These are phyloP conservation scores for Numenius arquata DNA, from an alignment of 2,113 vertebrate species.

Conservation along the genomic window DNA sequence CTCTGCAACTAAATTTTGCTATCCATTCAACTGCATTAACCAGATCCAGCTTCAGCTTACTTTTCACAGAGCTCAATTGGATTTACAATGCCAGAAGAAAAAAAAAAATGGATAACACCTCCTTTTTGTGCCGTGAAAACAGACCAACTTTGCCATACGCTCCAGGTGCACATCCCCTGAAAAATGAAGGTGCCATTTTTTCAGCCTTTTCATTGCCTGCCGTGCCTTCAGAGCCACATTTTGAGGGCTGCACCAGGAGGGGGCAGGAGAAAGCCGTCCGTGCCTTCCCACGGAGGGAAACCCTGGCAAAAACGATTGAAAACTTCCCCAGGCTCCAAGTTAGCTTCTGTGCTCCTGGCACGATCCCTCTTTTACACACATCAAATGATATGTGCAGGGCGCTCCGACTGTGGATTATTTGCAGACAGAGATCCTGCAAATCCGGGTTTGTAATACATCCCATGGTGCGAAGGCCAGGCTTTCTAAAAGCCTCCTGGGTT, in stretches of 20 bases:
- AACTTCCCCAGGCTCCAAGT: slow-evolving; percentile 42
- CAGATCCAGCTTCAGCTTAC: neutral
- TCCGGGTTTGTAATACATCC: slow-evolving; percentile 39
- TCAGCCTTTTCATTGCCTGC: neutral
- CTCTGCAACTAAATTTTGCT: neutral
- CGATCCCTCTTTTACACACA: slow-evolving; percentile 19
- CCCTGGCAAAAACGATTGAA: slow-evolving; percentile 29
- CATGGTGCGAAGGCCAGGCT: neutral
- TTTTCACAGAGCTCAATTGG: neutral
- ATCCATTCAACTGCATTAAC: neutral
- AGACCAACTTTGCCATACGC: neutral
- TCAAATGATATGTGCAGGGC: slow-evolving; percentile 35
- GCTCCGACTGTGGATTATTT: slow-evolving; percentile 5
- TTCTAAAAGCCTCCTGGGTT: neutral
- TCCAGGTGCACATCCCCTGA: neutral
- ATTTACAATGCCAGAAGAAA: neutral
- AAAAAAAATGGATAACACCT: neutral
- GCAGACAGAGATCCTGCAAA: slow-evolving; percentile 41
- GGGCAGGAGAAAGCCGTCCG: slow-evolving; percentile 62
- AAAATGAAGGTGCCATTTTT: slow-evolving; percentile 30
- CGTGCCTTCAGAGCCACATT: neutral
- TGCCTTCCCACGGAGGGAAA: slow-evolving; percentile 6
- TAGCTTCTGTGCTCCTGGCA: slow-evolving; percentile 57
- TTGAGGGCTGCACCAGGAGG: slow-evolving; percentile 56
- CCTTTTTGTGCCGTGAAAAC: neutral